Evolutionary conservation across 2,888 invertebrate genomes (phyloP), one percentile per base, ranked within the genome.

Genomic region (Catocala fraxini): DNA sequence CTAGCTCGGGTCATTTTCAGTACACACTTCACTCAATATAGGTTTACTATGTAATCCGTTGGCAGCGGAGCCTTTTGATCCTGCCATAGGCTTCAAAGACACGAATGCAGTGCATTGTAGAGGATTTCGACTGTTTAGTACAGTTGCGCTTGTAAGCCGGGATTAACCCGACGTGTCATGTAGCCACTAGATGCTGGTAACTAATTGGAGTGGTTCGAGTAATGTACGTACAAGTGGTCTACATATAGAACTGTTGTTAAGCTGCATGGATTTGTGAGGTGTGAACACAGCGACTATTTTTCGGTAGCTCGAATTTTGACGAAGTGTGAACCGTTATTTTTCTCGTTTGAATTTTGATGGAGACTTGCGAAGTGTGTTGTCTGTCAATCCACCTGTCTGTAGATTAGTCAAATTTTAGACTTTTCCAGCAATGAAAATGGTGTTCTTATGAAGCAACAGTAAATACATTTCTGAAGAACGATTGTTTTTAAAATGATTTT

Each of bases 71-170:
- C 85, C 85, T 84, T 89, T 88, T 93, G 91, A 93, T 93, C 93
- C 93, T 84, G 85, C 86, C 89, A 89, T 86, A 91, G 91, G 89
- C 89, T 86, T 89, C 89, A 88, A 91, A 90, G 90, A 90, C 92
- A 92, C 91, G 93, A 81, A 85, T 86, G 79, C 83, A 84, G 79
- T 84, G 86, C 88, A 85, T 83, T 87, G 89, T 84, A 75, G 83
- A 80, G 87, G 86, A 87, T 86, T 87, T 85, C 81, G 75, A 82
- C 85, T 89, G 88, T 89, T 89, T 86, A 89, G 88, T 83, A 78
- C 85, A 81, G 87, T 83, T 82, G 81, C 80, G 81, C 81, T 72
- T 84, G 89, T 92, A 91, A 92, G 86, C 91, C 70, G 46, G 86
- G 91, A 91, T 91, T 89, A 89, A 77, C 80, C 79, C 80, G 77